These are phyloP conservation scores for Biston betularia DNA, from an alignment of 2,888 invertebrate species.

Conservation along the genomic window DNA sequence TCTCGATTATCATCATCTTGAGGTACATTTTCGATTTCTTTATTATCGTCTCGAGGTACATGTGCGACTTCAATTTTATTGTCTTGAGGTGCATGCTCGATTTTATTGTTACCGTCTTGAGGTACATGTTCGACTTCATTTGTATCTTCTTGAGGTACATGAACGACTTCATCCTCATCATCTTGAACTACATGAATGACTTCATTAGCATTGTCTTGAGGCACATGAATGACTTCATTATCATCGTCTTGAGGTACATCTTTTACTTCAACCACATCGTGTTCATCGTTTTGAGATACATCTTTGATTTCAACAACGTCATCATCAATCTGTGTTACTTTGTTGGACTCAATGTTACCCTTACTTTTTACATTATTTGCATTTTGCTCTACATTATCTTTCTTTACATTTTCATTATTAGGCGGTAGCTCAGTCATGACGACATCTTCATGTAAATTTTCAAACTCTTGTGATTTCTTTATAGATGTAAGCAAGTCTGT, in stretches of 20 bases:
- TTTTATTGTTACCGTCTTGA: constrained; percentile 21
- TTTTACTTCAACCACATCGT: constrained; percentile 26
- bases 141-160: constrained; percentile 5
- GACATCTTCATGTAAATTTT: constrained; percentile 3
- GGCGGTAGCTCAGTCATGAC: constrained; percentile 1
- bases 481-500: constrained; percentile 63
- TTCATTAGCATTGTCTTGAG: not conserved
- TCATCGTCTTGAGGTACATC: constrained; percentile 14
- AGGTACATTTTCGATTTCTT: not conserved
- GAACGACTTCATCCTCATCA: no score
- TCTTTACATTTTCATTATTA: not conserved
- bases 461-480: constrained; percentile 50
- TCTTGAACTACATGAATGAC: not conserved
- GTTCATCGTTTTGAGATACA: constrained; percentile 13
- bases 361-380: constrained; percentile 4
- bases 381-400: not conserved
- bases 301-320: constrained; percentile 4
- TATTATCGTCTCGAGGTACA: not conserved
- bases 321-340: constrained; percentile 12
- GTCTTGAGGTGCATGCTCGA: not conserved
- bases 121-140: constrained; percentile 14
- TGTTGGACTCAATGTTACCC: not conserved
- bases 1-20: no score
- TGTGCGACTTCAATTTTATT: constrained; percentile 20
- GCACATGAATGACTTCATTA: constrained; percentile 13